A percentile compares a stretch with the other conserved stretches of the same genome.
These are phyloP conservation scores for Ascaphus truei DNA, from an alignment of 2,113 vertebrate species.

Conservation along the genomic window DNA sequence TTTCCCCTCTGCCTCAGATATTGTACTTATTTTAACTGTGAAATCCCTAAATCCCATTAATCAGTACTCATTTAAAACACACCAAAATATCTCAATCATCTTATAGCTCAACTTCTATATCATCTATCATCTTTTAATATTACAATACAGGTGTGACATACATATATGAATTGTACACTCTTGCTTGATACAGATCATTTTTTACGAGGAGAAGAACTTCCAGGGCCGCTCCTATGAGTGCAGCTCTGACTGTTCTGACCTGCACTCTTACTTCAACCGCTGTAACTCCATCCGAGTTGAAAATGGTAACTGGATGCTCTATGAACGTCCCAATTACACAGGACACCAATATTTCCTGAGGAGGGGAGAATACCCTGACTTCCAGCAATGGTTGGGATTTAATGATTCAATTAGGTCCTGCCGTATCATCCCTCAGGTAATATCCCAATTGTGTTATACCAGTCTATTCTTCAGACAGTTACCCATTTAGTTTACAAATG, in stretches of 20 bases:
- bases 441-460: too few species aligned
- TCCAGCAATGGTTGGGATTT: conserved; percentile 34
- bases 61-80: too few species aligned
- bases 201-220: conserved; percentile 42
- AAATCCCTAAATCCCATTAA: too few species aligned
- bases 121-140: too few species aligned
- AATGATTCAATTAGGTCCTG: conserved; percentile 81
- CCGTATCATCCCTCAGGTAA: conserved; percentile 70
- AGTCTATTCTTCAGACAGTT: too few species aligned
- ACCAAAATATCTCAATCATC: too few species aligned
- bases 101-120: too few species aligned
- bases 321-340: conserved; percentile 30
- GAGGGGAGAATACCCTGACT: conserved; percentile 38
- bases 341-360: conserved; percentile 41
- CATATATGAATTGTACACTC: too few species aligned
- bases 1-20: too few species aligned
- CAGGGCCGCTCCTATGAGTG: conserved; percentile 44
- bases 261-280: conserved; percentile 18
- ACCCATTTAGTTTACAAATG: too few species aligned
- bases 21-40: too few species aligned
- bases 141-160: too few species aligned
- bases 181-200: conserved; percentile 43
- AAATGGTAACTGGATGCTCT: conserved; percentile 49
- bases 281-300: conserved; percentile 34
- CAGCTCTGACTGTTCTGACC: conserved; percentile 31